These are phyloP conservation scores for Ivindomyrus marchei DNA, from an alignment of 2,113 vertebrate species.

Conservation along the genomic window DNA sequence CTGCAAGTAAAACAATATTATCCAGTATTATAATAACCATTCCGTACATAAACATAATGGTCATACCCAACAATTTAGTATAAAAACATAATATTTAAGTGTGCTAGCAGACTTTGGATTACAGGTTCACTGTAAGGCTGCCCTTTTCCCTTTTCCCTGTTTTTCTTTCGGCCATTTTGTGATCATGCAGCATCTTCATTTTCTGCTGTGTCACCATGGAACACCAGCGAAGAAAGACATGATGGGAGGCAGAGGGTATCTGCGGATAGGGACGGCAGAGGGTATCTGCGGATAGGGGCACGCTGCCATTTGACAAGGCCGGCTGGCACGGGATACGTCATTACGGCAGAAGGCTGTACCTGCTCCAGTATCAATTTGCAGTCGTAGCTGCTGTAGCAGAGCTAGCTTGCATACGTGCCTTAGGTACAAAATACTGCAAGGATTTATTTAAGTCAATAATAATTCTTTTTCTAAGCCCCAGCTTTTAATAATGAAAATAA, in stretches of 20 bases:
- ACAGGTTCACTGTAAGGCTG: neutral
- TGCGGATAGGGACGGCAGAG: neutral
- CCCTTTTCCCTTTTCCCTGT: neutral
- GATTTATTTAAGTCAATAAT: neutral
- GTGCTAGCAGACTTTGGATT: neutral
- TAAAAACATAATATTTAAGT: conserved; percentile 1
- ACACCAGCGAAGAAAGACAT: conserved; percentile 21
- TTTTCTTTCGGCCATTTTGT: conserved; percentile 1
- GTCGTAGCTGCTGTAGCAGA: neutral
- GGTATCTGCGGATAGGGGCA: neutral
- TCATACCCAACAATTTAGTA: conserved; percentile 7
- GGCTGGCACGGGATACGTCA: neutral
- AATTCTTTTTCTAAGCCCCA: neutral
- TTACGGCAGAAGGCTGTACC: neutral
- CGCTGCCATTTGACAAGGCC: neutral
- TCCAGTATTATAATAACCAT: neutral
- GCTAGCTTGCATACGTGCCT: neutral
- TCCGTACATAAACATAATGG: neutral
- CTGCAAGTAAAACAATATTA: neutral
- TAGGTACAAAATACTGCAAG: neutral
- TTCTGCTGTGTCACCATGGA: conserved; percentile 20
- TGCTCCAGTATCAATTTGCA: neutral
- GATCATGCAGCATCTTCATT: neutral
- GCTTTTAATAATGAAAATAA: neutral
- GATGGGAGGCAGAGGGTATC: conserved; percentile 9